These are phyloP conservation scores for Hymenochirus boettgeri DNA, from an alignment of 2,113 vertebrate genomes.

Conservation along the genomic window DNA sequence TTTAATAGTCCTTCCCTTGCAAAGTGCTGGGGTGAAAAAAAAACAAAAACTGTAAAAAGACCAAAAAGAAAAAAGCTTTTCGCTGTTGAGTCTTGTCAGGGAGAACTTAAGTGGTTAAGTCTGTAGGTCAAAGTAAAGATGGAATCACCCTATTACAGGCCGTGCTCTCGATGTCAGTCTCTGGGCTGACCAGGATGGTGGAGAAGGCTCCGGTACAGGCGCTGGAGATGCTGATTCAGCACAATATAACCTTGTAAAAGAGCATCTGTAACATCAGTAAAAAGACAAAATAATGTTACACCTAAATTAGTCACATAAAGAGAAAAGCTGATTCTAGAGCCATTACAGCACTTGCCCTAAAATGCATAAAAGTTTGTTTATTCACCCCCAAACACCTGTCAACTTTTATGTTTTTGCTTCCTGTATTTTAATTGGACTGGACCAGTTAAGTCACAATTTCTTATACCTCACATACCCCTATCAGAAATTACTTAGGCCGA, in stretches of 20 bases:
- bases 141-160: conserved; percentile 67
- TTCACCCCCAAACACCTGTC: too few relatives aligned
- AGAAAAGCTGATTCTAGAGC: too few relatives aligned
- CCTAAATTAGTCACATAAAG: too few relatives aligned
- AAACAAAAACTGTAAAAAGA: conserved; percentile 14
- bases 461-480: too few relatives aligned
- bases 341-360: too few relatives aligned
- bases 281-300: not conserved
- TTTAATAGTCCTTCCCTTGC: conserved; percentile 25
- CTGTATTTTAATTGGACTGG: too few relatives aligned
- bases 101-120: conserved; percentile 14
- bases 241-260: conserved; percentile 64
- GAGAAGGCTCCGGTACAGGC: conserved; percentile 62
- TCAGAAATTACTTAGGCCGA: too few relatives aligned
- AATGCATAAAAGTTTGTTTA: too few relatives aligned
- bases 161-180: conserved; percentile 87
- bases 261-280: conserved; percentile 61
- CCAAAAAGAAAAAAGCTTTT: conserved; percentile 64
- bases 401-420: too few relatives aligned
- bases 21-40: fast-evolving
- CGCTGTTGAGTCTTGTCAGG: conserved; percentile 50
- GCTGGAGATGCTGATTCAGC: conserved; percentile 55
- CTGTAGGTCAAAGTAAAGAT: not conserved
- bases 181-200: conserved; percentile 66
- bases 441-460: too few relatives aligned